Evolutionary conservation across 2,888 invertebrate genomes (phyloP), one percentile per base, ranked within the genome.

Genomic region (Thelaira solivaga): DNA sequence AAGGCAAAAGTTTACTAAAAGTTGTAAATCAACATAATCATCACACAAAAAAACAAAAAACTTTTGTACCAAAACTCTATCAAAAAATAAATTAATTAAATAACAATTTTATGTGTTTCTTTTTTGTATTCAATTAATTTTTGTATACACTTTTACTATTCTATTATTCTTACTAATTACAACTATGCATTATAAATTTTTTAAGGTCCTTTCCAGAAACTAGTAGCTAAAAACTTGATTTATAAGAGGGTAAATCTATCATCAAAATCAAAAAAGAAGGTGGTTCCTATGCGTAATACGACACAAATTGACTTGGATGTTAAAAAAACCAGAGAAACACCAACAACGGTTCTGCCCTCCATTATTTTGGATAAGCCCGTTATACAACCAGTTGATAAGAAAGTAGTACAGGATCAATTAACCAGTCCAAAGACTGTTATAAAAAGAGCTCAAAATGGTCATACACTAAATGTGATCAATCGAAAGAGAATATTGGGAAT

Each of bases 21-120:
- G 68, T 83, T 6, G 83, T 82, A 31, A 85, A 85, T 2, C 47
- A 61, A 16, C 89, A 89, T 78, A 89, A 87, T 81, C 89, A 89
- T 80, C 59, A 69, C 0, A 82, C 85, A 0, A 83, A 81, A 36
- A 82, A 76, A 1, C 85, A 84, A 26, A 84, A 76, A 71, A 73
- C 81, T 43, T 84, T 80, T 79, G 57, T 76, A 43, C 83, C 85
- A 11, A 78, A 81, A 73, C 13, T 80, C 18, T 81, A 62, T 29
- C 43, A 43, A 31, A 61, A 39, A 77, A 75, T 72, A 61, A 68
- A 34, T 13, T 18, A 53, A 20, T 41, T 10, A 29, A 11, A 8
- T 16, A 13, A 13, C 1, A 5, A 4, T 13, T 39, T 39, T 39
- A 0, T 11, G 5, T 13, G 5, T 36, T n/a, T n/a, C n/a, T n/a